Conservation (phyloP, 2,797 vertebrate genomes). For the Typhlichthys subterraneus region DNA sequence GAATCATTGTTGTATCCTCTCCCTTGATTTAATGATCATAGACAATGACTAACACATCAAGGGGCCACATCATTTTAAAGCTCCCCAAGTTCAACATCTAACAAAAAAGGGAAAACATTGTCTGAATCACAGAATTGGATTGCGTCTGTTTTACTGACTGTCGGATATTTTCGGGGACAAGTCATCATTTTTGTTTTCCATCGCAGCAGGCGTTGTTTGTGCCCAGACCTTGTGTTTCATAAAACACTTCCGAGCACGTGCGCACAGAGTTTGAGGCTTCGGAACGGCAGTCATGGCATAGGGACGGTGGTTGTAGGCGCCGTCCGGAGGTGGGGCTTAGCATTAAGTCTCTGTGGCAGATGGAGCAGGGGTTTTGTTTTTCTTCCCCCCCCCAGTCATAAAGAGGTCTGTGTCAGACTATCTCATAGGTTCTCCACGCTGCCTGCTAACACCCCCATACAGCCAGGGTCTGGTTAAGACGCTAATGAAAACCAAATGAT, state of each 20-base stretch:
- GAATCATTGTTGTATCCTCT: conserved; percentile 45
- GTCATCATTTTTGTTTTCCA: conserved; percentile 36
- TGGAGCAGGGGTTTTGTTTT: conserved; percentile 59
- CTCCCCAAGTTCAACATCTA: conserved; percentile 12
- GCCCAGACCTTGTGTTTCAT: conserved; percentile 63
- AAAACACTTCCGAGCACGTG: conserved; percentile 53
- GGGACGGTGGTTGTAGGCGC: conserved; percentile 44
- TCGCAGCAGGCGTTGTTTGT: conserved; percentile 68
- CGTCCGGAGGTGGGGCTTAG: conserved; percentile 49
- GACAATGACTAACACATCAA: conserved; percentile 22
- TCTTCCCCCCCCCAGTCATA: conserved; percentile 34
- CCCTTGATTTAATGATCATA: conserved; percentile 32
- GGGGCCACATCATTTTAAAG: conserved; percentile 20
- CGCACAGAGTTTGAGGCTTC: conserved; percentile 58
- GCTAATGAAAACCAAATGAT: conserved; percentile 90
- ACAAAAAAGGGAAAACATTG: conserved; percentile 33
- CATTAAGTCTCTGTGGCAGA: conserved; percentile 77
- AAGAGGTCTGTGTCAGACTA: conserved; percentile 80
- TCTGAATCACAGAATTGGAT: conserved; percentile 50
- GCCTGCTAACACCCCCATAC: conserved; percentile 69
- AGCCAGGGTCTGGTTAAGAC: conserved; percentile 78
- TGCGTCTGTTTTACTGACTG: conserved; percentile 38
- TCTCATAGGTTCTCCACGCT: conserved; percentile 68
- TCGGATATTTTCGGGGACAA: conserved; percentile 36
- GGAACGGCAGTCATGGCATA: conserved; percentile 36